Conservation (phyloP, 2,888 invertebrate species). For the Urechis unicinctus region DNA sequence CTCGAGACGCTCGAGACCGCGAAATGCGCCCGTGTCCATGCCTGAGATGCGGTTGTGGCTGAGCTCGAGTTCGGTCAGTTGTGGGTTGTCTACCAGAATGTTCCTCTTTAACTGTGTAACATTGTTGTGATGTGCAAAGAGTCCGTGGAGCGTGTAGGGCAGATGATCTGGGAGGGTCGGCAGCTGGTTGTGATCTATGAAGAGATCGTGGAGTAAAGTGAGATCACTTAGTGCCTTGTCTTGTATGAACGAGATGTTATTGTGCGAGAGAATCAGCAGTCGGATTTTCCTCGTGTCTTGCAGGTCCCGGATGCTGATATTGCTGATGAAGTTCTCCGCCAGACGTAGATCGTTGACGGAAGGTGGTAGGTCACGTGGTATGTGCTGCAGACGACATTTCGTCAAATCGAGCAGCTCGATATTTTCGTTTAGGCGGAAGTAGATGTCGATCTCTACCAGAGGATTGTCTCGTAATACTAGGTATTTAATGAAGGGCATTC, state of each 20-base stretch:
- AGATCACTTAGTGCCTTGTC: slow-evolving; percentile 78
- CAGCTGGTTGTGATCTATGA: slow-evolving; percentile 64
- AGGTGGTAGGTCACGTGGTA: slow-evolving; percentile 57
- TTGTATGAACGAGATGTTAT: slow-evolving; percentile 70
- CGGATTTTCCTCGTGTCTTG: slow-evolving; percentile 76
- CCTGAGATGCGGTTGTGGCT: slow-evolving; percentile 21
- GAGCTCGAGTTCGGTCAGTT: slow-evolving; percentile 22
- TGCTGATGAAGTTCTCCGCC: slow-evolving; percentile 71
- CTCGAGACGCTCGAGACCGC: slow-evolving; percentile 13
- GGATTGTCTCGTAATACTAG: slow-evolving; percentile 67
- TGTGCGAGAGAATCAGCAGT: slow-evolving; percentile 74
- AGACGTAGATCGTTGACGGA: slow-evolving; percentile 78
- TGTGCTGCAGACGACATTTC: slow-evolving; percentile 29
- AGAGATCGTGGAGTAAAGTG: slow-evolving; percentile 74
- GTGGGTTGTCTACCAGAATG: slow-evolving; percentile 8
- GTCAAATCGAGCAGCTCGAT: slow-evolving; percentile 51
- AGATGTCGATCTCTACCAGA: slow-evolving; percentile 43
- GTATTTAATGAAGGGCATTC: slow-evolving; percentile 64
- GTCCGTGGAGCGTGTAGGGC: slow-evolving; percentile 12
- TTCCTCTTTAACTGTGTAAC: slow-evolving; percentile 12
- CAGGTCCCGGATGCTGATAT: slow-evolving; percentile 67
- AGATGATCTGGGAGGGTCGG: slow-evolving; percentile 13
- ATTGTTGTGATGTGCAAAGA: slow-evolving; percentile 19
- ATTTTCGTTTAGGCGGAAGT: slow-evolving; percentile 1
- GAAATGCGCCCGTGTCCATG: slow-evolving; percentile 16